Conservation (phyloP, 2,113 vertebrate species). For the Sminthopsis crassicaudata region DNA sequence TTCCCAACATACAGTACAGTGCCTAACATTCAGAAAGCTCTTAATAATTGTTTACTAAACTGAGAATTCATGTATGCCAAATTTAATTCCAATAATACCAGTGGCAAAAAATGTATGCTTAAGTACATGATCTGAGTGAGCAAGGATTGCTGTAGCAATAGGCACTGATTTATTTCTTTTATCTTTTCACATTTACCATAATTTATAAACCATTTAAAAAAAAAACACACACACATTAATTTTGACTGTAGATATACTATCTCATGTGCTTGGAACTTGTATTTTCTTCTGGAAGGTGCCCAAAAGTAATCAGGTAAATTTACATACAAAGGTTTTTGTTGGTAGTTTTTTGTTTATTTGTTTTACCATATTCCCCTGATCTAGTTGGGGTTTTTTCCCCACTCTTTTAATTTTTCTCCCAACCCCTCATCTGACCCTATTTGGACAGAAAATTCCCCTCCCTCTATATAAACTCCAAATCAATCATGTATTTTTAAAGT, state of each 20-base stretch:
- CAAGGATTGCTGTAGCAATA: not conserved
- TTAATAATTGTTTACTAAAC: not conserved
- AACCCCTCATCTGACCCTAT: slow-evolving; percentile 48
- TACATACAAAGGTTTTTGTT: not conserved
- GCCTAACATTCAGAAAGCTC: not conserved
- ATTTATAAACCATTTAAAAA: not conserved
- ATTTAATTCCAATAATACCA: not conserved
- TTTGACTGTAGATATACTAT: not conserved
- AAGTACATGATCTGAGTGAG: not conserved
- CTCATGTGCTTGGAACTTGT: not conserved
- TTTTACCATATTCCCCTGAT: not conserved
- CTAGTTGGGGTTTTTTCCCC: slow-evolving; percentile 36
- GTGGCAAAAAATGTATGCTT: not conserved
- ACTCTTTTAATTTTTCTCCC: slow-evolving; percentile 44
- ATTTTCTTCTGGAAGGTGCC: not conserved
- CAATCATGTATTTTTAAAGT: slow-evolving; percentile 27
- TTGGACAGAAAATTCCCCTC: slow-evolving; percentile 39
- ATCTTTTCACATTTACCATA: slow-evolving; percentile 17
- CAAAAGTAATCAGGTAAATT: not conserved
- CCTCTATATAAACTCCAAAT: slow-evolving; percentile 32
- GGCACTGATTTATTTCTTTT: slow-evolving; percentile 29
- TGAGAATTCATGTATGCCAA: not conserved
- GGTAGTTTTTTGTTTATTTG: too few relatives aligned
- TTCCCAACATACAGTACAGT: not conserved
- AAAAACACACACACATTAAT: not conserved